Evolutionary conservation across 2,797 vertebrate genomes (phyloP).

Genomic region (Acanthornis magna): DNA sequence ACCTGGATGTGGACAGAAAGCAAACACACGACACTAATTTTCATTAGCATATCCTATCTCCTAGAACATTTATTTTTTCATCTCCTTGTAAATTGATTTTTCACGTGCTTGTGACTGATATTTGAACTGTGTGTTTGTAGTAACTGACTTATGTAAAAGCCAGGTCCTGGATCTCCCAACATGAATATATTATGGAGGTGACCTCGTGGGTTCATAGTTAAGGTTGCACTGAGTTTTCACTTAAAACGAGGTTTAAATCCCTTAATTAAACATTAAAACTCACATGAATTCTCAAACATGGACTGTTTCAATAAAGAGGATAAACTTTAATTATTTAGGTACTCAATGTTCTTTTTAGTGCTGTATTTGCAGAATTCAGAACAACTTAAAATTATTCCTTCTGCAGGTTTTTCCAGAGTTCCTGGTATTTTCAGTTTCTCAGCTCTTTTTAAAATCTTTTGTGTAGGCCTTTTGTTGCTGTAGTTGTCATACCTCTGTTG

Average conservation of each 20-base stretch:
- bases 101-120: constrained; percentile 53
- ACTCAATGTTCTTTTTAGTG: constrained; percentile 30
- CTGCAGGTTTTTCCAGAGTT: not conserved
- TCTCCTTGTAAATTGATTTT: constrained; percentile 67
- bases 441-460: not conserved
- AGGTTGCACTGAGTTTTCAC: constrained; percentile 45
- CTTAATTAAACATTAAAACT: constrained; percentile 66
- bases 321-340: constrained; percentile 64
- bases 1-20: constrained; percentile 50
- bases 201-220: constrained; percentile 15
- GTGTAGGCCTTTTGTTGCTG: not conserved
- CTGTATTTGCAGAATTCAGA: constrained; percentile 50
- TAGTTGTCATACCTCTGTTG: not conserved
- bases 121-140: constrained; percentile 68
- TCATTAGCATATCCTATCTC: constrained; percentile 61
- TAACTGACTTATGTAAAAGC: constrained; percentile 58
- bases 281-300: constrained; percentile 38
- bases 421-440: not conserved
- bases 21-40: constrained; percentile 59
- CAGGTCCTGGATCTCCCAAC: constrained; percentile 45
- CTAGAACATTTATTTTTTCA: constrained; percentile 67
- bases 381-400: constrained; percentile 15
- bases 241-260: constrained; percentile 60
- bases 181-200: constrained; percentile 55
- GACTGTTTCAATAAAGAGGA: constrained; percentile 64